These are phyloP conservation scores for Leptestheria dahalacensis DNA, from an alignment of 1,140 invertebrate genomes.

Conservation along the genomic window DNA sequence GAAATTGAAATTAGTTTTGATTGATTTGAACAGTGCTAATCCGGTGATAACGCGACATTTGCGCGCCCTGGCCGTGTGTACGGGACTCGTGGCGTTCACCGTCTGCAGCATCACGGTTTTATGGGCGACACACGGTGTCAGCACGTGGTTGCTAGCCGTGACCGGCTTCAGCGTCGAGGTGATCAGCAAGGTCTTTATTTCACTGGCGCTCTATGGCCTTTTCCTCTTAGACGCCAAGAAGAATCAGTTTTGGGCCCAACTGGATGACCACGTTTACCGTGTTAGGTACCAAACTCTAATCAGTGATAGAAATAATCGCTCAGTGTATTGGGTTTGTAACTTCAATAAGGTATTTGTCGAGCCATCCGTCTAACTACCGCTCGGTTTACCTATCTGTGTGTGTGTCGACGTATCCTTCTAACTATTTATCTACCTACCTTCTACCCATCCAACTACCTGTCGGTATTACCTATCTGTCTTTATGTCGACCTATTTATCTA, in stretches of 20 bases:
- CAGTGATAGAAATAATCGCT: too few species aligned
- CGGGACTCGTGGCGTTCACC: slow-evolving; percentile 65
- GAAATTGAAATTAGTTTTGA: too few species aligned
- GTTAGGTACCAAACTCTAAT: slow-evolving; percentile 59
- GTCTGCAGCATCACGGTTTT: slow-evolving; percentile 55
- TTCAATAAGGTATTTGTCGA: too few species aligned
- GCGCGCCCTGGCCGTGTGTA: slow-evolving; percentile 63
- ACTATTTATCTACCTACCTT: too few species aligned
- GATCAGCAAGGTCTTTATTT: slow-evolving; percentile 47
- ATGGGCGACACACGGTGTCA: slow-evolving; percentile 67
- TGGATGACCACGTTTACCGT: slow-evolving; percentile 90
- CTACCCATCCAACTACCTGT: too few species aligned
- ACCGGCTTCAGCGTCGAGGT: slow-evolving; percentile 78
- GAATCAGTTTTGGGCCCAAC: slow-evolving; percentile 78
- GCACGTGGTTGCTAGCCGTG: slow-evolving; percentile 79
- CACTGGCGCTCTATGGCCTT: slow-evolving; percentile 70
- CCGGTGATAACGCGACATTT: slow-evolving; percentile 61
- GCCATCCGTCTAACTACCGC: too few species aligned
- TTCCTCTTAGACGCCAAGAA: slow-evolving; percentile 69
- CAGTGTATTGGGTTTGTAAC: too few species aligned
- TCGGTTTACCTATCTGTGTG: too few species aligned
- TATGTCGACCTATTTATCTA: too few species aligned
- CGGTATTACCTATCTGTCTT: too few species aligned
- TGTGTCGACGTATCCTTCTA: too few species aligned
- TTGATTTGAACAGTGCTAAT: slow-evolving; percentile 42